Base-by-base conservation (phyloP, 2,888 invertebrate species). In the Diaphora mendica region DNA sequence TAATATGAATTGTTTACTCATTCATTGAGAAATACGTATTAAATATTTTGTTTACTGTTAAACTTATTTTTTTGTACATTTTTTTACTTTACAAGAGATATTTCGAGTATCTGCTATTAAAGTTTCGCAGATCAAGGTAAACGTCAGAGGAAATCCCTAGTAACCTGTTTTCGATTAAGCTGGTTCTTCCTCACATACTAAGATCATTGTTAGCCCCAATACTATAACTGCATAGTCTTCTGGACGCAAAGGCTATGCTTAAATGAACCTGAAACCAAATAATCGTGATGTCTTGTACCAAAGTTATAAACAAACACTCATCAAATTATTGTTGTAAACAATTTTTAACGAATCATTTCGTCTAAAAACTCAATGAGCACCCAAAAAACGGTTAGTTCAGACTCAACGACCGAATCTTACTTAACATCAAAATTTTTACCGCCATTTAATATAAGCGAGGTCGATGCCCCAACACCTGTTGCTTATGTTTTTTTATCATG, bases 381-480 rank as follows among this genome's bases (percentile, higher is more conserved):
- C 79, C 77, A 85, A 89, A 89, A 88, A 89, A 88, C 82, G 79
- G 86, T 84, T 85, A 84, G 80, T 76, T 76, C 79, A 83, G 85
- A 87, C 85, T 82, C 87, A 85, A 85, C 88, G 86, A 89, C 88
- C 86, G 85, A 85, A 87, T 84, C 88, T 87, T 83, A 85, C 82
- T 85, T 83, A 84, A 83, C 81, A 83, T 81, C 77, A 77, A 79
- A 83, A 87, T 88, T 85, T 59, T 88, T 87, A 83, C 86, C 85
- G 86, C 77, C 85, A 85, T 91, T 92, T 93, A 92, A 93, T 91
- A 92, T 92, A 91, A 92, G 86, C 88, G 77, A 72, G 84, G 82
- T 80, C 79, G 77, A 77, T 70, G 83, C 72, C 82, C 84, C 76
- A 79, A 89, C 91, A 92, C 92, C 92, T 92, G 92, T 90, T 90